Evolutionary conservation across 2,797 vertebrate genomes (phyloP).

Genomic region (Tympanoctomys barrerae): DNA sequence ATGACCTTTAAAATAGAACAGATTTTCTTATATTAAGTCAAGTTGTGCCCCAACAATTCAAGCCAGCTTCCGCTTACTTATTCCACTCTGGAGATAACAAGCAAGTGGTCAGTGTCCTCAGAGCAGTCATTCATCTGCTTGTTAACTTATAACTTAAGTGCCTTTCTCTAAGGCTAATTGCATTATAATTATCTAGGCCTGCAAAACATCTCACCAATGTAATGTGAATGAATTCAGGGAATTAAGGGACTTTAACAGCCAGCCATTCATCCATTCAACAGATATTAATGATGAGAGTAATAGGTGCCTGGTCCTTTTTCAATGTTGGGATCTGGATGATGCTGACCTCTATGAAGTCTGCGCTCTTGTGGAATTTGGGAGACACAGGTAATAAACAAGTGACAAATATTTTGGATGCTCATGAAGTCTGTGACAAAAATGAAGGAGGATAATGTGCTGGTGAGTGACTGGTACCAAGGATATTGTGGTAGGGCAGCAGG

Average conservation of each 20-base stretch:
- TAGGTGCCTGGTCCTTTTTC: neutral
- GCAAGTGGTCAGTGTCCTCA: constrained; percentile 48
- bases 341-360: neutral
- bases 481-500: neutral
- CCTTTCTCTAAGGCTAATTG: constrained; percentile 70
- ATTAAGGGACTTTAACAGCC: constrained; percentile 65
- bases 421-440: constrained; percentile 37
- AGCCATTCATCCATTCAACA: constrained; percentile 45
- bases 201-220: constrained; percentile 57
- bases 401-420: neutral
- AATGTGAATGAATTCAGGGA: constrained; percentile 54
- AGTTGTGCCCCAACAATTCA: constrained; percentile 46
- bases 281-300: constrained; percentile 38
- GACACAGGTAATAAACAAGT: neutral
- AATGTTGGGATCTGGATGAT: neutral
- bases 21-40: constrained; percentile 63
- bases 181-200: constrained; percentile 64
- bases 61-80: constrained; percentile 27
- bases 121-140: constrained; percentile 65
- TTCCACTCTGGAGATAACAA: constrained; percentile 46
- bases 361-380: constrained; percentile 1
- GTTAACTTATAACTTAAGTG: constrained; percentile 74
- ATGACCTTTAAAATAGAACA: constrained; percentile 56
- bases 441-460: constrained; percentile 1
- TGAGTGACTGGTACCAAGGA: neutral